These are phyloP conservation scores for Indri indri DNA, from an alignment of 2,113 vertebrate species.

Conservation along the genomic window DNA sequence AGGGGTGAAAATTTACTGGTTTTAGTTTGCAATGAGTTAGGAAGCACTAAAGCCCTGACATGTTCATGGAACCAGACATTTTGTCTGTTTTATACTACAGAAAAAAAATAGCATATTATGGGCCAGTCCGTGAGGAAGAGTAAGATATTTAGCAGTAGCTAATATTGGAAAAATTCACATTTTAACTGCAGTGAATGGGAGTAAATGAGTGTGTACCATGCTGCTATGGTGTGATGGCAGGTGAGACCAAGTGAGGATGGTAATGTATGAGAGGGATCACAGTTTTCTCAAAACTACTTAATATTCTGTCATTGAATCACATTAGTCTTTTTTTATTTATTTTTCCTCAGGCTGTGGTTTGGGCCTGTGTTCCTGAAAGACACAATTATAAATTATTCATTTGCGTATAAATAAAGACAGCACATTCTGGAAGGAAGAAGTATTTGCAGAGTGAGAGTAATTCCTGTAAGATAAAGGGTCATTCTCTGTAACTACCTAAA, in stretches of 20 bases:
- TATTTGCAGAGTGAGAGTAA: constrained; percentile 51
- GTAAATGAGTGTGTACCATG: not conserved
- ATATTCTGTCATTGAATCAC: constrained; percentile 59
- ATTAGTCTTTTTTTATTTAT: constrained; percentile 59
- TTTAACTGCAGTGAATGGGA: not conserved
- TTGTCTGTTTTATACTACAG: not conserved
- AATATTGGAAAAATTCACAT: not conserved
- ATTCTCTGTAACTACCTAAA: not conserved
- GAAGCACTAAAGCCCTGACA: not conserved
- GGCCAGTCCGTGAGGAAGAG: not conserved
- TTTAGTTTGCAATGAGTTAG: constrained; percentile 28
- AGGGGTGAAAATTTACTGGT: not conserved
- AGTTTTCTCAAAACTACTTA: constrained; percentile 50
- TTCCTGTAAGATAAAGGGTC: constrained; percentile 41
- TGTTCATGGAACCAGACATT: not conserved
- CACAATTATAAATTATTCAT: constrained; percentile 69
- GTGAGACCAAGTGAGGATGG: not conserved
- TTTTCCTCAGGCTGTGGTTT: constrained; percentile 57
- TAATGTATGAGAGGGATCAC: not conserved
- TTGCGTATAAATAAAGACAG: constrained; percentile 65
- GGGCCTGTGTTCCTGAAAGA: constrained; percentile 48
- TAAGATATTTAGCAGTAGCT: not conserved
- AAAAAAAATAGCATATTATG: not conserved
- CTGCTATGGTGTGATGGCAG: constrained; percentile 12
- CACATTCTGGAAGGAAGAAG: constrained; percentile 11